These are phyloP conservation scores for Siniperca scherzeri DNA, from an alignment of 2,797 vertebrate species.

Conservation along the genomic window DNA sequence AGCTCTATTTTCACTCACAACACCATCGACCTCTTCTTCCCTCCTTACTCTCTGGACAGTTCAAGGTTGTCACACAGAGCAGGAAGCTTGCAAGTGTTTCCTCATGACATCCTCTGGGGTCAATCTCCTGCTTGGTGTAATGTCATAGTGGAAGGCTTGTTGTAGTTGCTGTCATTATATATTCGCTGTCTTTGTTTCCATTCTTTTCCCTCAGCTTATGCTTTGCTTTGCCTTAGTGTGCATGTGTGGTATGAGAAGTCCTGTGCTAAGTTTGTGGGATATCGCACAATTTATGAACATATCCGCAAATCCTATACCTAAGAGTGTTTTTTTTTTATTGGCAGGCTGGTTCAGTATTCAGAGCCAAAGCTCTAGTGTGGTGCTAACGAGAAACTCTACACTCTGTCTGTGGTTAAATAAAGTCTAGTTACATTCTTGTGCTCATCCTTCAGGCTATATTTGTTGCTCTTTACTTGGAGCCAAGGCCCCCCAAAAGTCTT, in stretches of 20 bases:
- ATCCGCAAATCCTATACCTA: constrained; percentile 12
- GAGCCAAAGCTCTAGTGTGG: constrained; percentile 26
- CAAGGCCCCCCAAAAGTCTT: not conserved
- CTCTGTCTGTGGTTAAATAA: constrained; percentile 26
- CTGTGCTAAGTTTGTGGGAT: constrained; percentile 11
- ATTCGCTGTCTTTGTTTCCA: not conserved
- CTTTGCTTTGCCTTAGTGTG: not conserved
- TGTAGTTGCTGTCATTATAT: not conserved
- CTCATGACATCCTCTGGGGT: constrained; percentile 60
- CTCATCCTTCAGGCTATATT: constrained; percentile 31
- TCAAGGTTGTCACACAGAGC: constrained; percentile 73
- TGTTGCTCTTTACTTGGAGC: constrained; percentile 27
- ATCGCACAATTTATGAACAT: constrained; percentile 24
- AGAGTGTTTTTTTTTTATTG: constrained; percentile 38
- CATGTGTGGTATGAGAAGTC: not conserved
- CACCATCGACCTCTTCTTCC: constrained; percentile 45
- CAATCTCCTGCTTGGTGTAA: constrained; percentile 26
- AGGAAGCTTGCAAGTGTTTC: constrained; percentile 72
- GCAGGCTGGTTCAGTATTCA: constrained; percentile 12
- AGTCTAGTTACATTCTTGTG: constrained; percentile 27
- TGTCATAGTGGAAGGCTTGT: constrained; percentile 3
- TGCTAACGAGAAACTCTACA: constrained; percentile 41
- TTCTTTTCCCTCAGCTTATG: not conserved
- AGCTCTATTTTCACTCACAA: constrained; percentile 32
- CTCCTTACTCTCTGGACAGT: constrained; percentile 34